A percentile compares a stretch with the other conserved stretches of the same genome.
These are phyloP conservation scores for Apamea epomidion DNA, from an alignment of 2,888 invertebrate species.

Conservation along the genomic window DNA sequence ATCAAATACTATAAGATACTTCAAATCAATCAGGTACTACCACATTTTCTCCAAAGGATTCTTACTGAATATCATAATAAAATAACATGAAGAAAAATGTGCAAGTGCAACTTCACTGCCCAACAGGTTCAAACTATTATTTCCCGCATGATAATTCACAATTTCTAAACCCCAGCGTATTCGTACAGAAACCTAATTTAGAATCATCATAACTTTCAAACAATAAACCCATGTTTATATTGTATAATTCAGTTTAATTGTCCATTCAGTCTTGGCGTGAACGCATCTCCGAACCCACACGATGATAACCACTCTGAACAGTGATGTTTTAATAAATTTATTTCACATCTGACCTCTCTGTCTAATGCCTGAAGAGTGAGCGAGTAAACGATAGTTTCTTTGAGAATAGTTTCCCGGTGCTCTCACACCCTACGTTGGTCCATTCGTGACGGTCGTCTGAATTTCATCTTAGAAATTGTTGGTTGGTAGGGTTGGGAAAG, in stretches of 20 bases:
- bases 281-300: conserved; percentile 82
- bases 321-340: conserved; percentile 84
- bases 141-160: conserved; percentile 6
- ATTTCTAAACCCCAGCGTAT: conserved; percentile 8
- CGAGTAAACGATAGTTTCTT: conserved; percentile 59
- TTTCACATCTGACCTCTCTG: conserved; percentile 70
- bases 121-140: neutral
- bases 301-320: conserved; percentile 78
- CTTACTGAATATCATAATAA: neutral
- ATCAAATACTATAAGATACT: neutral
- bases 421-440: conserved; percentile 71
- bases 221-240: conserved; percentile 79
- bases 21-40: neutral
- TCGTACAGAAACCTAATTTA: conserved; percentile 63
- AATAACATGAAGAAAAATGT: neutral
- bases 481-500: conserved; percentile 66
- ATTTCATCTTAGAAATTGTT: conserved; percentile 79
- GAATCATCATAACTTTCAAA: conserved; percentile 66
- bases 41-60: neutral
- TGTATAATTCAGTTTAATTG: conserved; percentile 83
- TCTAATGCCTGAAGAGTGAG: conserved; percentile 64
- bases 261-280: conserved; percentile 79
- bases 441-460: conserved; percentile 84
- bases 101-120: neutral
- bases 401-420: conserved; percentile 72